A percentile compares a stretch with the other conserved stretches of the same genome.
Evolutionary conservation across 2,888 invertebrate genomes (phyloP).

Genomic region (Ashinkailepas kermadecensis): DNA sequence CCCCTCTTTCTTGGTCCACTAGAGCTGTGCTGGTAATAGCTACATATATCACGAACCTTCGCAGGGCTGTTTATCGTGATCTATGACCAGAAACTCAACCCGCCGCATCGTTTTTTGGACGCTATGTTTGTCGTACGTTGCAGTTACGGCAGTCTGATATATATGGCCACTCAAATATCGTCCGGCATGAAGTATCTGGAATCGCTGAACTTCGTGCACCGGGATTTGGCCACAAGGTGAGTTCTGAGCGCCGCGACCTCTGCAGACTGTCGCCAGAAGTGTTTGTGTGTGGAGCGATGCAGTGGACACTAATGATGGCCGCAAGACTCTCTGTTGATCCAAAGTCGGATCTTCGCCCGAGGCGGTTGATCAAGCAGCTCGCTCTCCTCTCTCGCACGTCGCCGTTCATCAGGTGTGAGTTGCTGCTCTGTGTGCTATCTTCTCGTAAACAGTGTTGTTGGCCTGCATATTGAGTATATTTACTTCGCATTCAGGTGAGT

Average conservation of each 20-base stretch:
- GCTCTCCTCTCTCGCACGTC: too few relatives aligned
- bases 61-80: background rate
- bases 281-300: too few relatives aligned
- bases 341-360: too few relatives aligned
- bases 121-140: constrained; percentile 24
- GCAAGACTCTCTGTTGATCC: too few relatives aligned
- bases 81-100: background rate
- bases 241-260: background rate
- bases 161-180: constrained; percentile 79
- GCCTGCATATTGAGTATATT: too few relatives aligned
- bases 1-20: background rate
- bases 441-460: too few relatives aligned
- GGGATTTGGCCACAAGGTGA: constrained; percentile 72
- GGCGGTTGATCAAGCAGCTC: too few relatives aligned
- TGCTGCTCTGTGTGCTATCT: too few relatives aligned
- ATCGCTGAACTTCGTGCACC: constrained; percentile 72
- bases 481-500: too few relatives aligned
- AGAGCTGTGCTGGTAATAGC: constrained; percentile 1
- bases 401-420: too few relatives aligned
- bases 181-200: constrained; percentile 87
- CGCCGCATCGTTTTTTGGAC: background rate
- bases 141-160: constrained; percentile 74
- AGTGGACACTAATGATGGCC: too few relatives aligned
- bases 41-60: background rate
- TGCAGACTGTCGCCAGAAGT: too few relatives aligned